Conservation (phyloP, 1,140 invertebrate genomes). For the Brevipalpus yothersi region DNA sequence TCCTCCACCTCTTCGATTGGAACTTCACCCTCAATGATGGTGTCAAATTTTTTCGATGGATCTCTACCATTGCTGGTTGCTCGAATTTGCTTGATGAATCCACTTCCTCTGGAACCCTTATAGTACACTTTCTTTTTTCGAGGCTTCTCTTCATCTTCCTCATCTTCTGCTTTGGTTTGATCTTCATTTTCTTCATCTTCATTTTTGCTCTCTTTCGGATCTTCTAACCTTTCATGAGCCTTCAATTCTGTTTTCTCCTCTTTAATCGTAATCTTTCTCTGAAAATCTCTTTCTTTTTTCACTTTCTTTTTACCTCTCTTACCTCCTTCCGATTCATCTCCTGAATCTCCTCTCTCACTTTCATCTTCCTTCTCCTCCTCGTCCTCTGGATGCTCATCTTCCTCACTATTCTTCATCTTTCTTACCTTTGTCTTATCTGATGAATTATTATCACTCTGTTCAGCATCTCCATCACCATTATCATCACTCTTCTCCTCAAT, state of each 20-base stretch:
- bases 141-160: too few relatives aligned
- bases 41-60: neutral
- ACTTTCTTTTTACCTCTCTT: neutral
- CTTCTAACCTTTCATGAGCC: too few relatives aligned
- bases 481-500: too few relatives aligned
- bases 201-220: neutral
- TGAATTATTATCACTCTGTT: neutral
- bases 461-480: too few relatives aligned
- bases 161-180: too few relatives aligned
- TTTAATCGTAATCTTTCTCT: too few relatives aligned
- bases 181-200: neutral
- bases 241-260: too few relatives aligned
- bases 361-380: neutral
- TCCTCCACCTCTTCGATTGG: too few relatives aligned
- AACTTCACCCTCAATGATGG: neutral
- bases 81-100: neutral
- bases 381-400: neutral
- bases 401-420: neutral
- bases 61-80: neutral
- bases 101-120: neutral
- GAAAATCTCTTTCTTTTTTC: too few relatives aligned
- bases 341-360: neutral
- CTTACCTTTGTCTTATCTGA: neutral
- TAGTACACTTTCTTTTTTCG: too few relatives aligned
- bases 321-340: neutral